Evolutionary conservation across 2,113 vertebrate species (phyloP).

Genomic region (Jaculus jaculus): DNA sequence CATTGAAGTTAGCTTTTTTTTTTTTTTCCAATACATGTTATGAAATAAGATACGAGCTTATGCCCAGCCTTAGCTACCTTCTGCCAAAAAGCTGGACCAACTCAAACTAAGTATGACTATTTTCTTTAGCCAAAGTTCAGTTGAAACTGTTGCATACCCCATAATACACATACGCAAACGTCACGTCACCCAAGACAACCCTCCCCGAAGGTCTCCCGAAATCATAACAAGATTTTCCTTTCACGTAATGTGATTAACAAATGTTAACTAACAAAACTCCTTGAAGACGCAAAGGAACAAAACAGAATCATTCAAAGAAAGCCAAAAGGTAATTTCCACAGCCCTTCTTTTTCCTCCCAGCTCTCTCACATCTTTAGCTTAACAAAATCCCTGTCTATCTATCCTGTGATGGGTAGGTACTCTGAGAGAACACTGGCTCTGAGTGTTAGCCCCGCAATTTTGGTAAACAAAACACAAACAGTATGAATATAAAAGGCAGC

Average conservation of each 20-base stretch:
- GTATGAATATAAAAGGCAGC: not conserved
- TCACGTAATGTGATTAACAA: slow-evolving; percentile 55
- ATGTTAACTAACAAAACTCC: slow-evolving; percentile 35
- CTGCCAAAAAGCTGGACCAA: slow-evolving; percentile 82
- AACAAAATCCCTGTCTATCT: not conserved
- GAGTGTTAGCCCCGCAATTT: not conserved
- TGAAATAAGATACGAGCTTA: slow-evolving; percentile 82
- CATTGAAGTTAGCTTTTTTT: slow-evolving; percentile 56
- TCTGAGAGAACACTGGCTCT: not conserved
- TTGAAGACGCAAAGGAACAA: slow-evolving; percentile 1
- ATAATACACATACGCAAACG: slow-evolving; percentile 70
- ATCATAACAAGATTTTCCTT: slow-evolving; percentile 59
- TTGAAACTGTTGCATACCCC: slow-evolving; percentile 68
- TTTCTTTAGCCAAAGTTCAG: slow-evolving; percentile 75
- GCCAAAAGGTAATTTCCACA: not conserved
- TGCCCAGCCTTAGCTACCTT: slow-evolving; percentile 74
- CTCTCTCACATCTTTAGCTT: not conserved
- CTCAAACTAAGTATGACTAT: slow-evolving; percentile 79
- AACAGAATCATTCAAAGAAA: not conserved
- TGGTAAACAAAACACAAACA: not conserved
- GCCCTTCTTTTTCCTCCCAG: not conserved
- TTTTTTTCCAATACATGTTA: slow-evolving; percentile 73
- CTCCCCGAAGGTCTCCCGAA: slow-evolving; percentile 59
- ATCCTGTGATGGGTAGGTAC: not conserved
- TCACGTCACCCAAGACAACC: slow-evolving; percentile 42